phyloP scores from a whole-genome alignment of 2,113 vertebrate species.

The Chaetorhynchus papuensis region DNA sequence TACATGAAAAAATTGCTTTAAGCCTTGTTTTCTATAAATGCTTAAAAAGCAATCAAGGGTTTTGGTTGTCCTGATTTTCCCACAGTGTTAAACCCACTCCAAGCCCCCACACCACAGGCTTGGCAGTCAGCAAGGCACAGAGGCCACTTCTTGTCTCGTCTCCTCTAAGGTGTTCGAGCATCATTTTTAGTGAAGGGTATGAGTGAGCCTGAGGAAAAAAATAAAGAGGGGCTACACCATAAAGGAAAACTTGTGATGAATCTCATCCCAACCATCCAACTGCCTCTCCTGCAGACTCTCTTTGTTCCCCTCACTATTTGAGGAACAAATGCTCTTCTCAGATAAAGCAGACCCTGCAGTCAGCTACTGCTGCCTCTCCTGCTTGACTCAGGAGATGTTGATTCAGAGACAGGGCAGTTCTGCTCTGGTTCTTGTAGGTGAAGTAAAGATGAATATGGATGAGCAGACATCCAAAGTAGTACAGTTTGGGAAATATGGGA shows the following conservation, averaged over 20 bases:
- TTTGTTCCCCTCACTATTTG: background rate
- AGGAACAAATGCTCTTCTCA: background rate
- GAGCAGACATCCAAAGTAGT: background rate
- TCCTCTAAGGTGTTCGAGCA: background rate
- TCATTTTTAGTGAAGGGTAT: background rate
- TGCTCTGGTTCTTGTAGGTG: background rate
- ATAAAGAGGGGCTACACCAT: background rate
- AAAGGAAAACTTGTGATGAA: background rate
- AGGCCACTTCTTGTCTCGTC: background rate
- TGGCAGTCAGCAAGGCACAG: background rate
- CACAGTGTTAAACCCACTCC: background rate
- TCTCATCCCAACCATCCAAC: background rate
- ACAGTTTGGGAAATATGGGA: background rate
- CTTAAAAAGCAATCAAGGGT: background rate
- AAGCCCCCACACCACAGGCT: background rate
- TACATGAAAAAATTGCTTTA: background rate
- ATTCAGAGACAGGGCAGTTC: background rate
- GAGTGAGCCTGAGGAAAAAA: background rate
- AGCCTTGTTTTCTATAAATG: background rate
- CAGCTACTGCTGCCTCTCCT: background rate
- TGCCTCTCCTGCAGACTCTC: background rate
- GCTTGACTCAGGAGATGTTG: background rate
- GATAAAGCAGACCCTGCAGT: background rate
- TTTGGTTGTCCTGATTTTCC: background rate
- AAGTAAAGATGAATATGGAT: conserved; percentile 31